Conservation (phyloP, 1,140 invertebrate genomes). For the Tenebrio molitor region DNA sequence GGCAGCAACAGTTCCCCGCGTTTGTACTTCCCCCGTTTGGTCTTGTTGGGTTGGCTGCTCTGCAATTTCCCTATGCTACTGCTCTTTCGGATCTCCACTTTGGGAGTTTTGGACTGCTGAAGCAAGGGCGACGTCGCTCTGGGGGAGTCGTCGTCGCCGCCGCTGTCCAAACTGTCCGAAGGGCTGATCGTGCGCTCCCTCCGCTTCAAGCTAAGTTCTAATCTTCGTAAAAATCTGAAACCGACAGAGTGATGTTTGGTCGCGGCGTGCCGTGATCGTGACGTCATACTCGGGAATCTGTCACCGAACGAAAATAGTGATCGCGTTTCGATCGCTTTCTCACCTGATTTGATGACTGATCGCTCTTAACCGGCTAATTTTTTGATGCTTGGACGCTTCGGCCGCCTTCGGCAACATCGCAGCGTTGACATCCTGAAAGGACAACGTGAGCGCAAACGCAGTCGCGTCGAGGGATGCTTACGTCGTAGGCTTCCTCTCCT, state of each 20-base stretch:
- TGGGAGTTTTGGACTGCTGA: constrained; percentile 61
- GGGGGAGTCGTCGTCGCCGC: constrained; percentile 72
- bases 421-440: constrained; percentile 67
- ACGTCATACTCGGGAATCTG: too few species aligned
- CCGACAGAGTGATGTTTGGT: too few species aligned
- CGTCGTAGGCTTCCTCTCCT: constrained; percentile 65
- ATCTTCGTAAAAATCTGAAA: constrained; percentile 69
- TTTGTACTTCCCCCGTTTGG: constrained; percentile 56
- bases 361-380: constrained; percentile 75
- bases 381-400: constrained; percentile 68
- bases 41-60: constrained; percentile 40
- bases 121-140: constrained; percentile 71
- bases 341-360: constrained; percentile 81
- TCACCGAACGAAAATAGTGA: too few species aligned
- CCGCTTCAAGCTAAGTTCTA: constrained; percentile 74
- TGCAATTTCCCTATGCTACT: constrained; percentile 68
- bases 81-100: constrained; percentile 66
- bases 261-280: too few species aligned
- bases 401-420: constrained; percentile 69
- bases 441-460: background rate
- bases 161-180: constrained; percentile 71
- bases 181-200: constrained; percentile 69
- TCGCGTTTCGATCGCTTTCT: too few species aligned
- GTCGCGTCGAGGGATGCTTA: constrained; percentile 50
- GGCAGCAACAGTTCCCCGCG: constrained; percentile 57